Evolutionary conservation across 2,888 invertebrate species (phyloP).

Genomic region (Hyles lineata): DNA sequence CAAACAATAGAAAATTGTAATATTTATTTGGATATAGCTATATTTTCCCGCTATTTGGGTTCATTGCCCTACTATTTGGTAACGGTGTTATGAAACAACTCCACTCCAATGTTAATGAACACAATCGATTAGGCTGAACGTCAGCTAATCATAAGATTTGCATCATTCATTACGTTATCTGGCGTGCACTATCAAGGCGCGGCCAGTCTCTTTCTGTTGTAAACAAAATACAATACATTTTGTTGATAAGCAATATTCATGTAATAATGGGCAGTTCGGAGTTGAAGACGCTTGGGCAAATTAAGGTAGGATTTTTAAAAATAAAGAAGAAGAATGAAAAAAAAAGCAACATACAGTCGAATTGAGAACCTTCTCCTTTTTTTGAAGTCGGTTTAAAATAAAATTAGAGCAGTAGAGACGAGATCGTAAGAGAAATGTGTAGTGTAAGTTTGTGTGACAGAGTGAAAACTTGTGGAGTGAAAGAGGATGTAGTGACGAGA

Average conservation of each 20-base stretch:
- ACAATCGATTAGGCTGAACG: constrained; percentile 17
- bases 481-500: too few relatives aligned
- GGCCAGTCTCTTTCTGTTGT: neutral
- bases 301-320: too few relatives aligned
- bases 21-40: too few relatives aligned
- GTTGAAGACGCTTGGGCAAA: neutral
- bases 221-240: neutral
- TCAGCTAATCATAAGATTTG: constrained; percentile 23
- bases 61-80: neutral
- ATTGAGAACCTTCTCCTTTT: too few relatives aligned
- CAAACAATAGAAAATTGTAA: too few relatives aligned
- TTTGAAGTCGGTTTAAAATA: too few relatives aligned
- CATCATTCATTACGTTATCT: constrained; percentile 19
- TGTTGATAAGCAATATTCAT: neutral
- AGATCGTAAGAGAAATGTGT: too few relatives aligned
- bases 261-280: constrained; percentile 1
- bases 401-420: too few relatives aligned
- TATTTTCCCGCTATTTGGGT: neutral
- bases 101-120: neutral
- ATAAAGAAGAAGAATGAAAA: too few relatives aligned
- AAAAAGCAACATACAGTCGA: too few relatives aligned
- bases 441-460: too few relatives aligned
- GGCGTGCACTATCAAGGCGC: constrained; percentile 1
- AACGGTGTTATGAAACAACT: neutral
- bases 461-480: too few relatives aligned